These are phyloP conservation scores for Leptinotarsa tumamoca DNA, from an alignment of 2,888 invertebrate genomes.

Conservation along the genomic window DNA sequence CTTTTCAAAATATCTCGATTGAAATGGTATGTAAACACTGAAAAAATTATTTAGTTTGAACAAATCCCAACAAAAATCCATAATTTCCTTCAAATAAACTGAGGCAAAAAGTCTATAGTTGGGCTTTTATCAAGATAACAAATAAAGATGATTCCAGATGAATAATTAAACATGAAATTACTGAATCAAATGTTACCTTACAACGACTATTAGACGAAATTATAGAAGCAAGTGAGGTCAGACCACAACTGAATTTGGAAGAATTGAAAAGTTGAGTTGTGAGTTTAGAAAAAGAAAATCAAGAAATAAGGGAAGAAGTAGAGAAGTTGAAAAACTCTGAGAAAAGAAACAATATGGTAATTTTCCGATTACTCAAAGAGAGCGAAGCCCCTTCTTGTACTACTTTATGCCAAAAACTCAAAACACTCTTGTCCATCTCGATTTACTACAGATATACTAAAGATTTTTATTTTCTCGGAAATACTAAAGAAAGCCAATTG, in stretches of 20 bases:
- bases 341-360: constrained; percentile 5
- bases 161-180: too few species aligned
- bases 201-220: too few species aligned
- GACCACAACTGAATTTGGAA: not conserved
- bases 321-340: not conserved
- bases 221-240: too few species aligned
- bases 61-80: too few species aligned
- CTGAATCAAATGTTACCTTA: too few species aligned
- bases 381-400: not conserved
- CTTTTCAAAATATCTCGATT: too few species aligned
- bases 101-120: too few species aligned
- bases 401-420: not conserved
- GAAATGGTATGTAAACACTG: too few species aligned
- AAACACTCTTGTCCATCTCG: not conserved
- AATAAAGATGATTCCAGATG: too few species aligned
- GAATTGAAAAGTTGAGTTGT: constrained; percentile 5
- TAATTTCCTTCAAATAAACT: too few species aligned
- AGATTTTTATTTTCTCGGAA: not conserved
- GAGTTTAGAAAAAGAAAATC: not conserved
- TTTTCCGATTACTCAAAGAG: not conserved
- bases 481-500: not conserved
- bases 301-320: not conserved
- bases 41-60: too few species aligned
- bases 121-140: too few species aligned
- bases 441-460: not conserved